Percentiles rank a stretch among this genome's conserved stretches.
Conservation (phyloP, 64 coral and sea anemone species). For the Pachyseris speciosa region DNA sequence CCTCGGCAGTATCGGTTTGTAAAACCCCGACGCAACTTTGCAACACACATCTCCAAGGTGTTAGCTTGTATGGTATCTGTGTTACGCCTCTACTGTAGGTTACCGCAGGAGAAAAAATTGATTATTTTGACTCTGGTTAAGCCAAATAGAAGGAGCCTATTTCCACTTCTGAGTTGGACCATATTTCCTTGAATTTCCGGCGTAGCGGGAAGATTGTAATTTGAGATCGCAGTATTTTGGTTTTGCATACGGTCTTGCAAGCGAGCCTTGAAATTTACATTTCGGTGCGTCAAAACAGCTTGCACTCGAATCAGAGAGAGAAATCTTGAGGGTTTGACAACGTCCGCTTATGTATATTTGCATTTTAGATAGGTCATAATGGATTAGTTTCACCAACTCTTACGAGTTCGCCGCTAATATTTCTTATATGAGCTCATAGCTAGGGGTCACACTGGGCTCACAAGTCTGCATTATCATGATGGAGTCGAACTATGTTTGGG, state of each 20-base stretch:
- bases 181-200: neutral
- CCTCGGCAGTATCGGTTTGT: too few relatives aligned
- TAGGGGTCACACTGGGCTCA: too few relatives aligned
- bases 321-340: neutral
- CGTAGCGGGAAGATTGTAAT: neutral
- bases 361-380: neutral
- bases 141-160: neutral
- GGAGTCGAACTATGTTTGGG: too few relatives aligned
- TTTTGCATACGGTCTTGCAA: neutral
- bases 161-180: neutral
- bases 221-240: neutral
- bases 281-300: neutral
- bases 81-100: neutral
- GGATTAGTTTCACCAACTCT: neutral
- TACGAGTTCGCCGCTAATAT: neutral
- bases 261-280: neutral
- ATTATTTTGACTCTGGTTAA: conserved; percentile 12
- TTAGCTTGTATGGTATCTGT: neutral
- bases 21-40: neutral
- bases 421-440: neutral
- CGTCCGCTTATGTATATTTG: neutral
- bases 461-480: too few relatives aligned
- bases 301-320: neutral
- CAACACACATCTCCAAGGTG: neutral
- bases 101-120: neutral